Conservation (phyloP, 2,113 vertebrate species). For the Athene noctua region DNA sequence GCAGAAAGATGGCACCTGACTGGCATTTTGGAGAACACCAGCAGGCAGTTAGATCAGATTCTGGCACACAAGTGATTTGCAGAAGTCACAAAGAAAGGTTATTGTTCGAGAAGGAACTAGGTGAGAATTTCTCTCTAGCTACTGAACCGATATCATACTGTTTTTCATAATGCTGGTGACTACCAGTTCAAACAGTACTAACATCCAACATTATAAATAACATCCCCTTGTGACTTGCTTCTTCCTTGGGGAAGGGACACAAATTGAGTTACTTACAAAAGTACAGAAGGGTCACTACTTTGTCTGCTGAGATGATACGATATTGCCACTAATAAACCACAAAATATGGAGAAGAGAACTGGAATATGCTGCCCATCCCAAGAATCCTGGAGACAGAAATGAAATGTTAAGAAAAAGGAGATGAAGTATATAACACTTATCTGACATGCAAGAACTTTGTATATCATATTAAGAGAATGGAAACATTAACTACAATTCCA, state of each 20-base stretch:
- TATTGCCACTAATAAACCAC: constrained; percentile 93
- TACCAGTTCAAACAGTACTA: background rate
- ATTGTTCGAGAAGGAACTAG: background rate
- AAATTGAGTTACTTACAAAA: constrained; percentile 84
- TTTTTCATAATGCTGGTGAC: background rate
- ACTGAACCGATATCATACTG: background rate
- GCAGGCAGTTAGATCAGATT: background rate
- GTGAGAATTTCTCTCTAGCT: background rate
- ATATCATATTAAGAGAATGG: background rate
- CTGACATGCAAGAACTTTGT: background rate
- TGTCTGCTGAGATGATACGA: constrained; percentile 98
- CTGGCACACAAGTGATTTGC: background rate
- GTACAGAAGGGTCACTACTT: constrained; percentile 94
- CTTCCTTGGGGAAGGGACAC: background rate
- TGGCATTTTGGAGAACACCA: background rate
- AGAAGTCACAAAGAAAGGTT: background rate
- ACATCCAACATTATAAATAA: background rate
- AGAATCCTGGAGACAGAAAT: constrained; percentile 81
- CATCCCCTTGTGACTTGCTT: background rate
- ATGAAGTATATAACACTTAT: background rate
- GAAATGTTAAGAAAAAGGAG: background rate
- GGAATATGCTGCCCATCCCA: constrained; percentile 99
- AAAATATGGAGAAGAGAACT: constrained; percentile 96
- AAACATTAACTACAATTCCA: background rate
- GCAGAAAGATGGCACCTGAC: background rate